These are phyloP conservation scores for Pollenia labialis DNA, from an alignment of 2,888 invertebrate species.

Conservation along the genomic window DNA sequence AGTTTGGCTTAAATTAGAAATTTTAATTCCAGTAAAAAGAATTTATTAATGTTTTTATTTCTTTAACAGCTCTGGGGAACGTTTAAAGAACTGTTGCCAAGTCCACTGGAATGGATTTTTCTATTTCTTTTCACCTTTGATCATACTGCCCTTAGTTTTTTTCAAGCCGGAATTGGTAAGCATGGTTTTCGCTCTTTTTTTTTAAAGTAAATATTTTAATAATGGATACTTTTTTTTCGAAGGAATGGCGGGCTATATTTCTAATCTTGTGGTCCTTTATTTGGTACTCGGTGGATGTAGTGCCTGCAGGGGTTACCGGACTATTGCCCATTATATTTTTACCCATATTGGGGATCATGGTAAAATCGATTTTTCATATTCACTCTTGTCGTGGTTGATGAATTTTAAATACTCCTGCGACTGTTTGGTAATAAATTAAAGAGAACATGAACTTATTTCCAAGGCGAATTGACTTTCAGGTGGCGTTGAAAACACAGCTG, in stretches of 20 bases:
- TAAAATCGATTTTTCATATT: neutral
- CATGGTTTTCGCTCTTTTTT: neutral
- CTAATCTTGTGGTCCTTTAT: conserved; percentile 45
- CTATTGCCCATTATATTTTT: conserved; percentile 45
- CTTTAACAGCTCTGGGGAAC: conserved; percentile 2
- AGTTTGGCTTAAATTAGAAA: neutral
- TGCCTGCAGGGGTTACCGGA: conserved; percentile 29
- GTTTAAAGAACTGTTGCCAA: conserved; percentile 30
- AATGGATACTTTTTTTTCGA: neutral
- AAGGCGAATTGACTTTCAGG: no score
- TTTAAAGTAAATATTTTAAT: neutral
- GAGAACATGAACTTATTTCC: neutral
- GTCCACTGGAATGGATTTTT: conserved; percentile 65
- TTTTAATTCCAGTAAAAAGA: neutral
- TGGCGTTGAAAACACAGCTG: no score
- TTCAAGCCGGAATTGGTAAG: conserved; percentile 45
- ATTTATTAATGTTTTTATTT: neutral
- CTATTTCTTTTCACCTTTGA: conserved; percentile 8
- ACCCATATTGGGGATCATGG: conserved; percentile 55
- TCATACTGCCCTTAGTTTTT: conserved; percentile 49
- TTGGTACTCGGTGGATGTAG: conserved; percentile 41
- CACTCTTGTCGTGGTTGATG: no score
- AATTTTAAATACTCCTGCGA: no score
- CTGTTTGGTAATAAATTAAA: no score
- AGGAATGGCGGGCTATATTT: conserved; percentile 53